Evolutionary conservation across 1,140 invertebrate genomes (phyloP), one percentile per base, ranked within the genome.

Genomic region (Aphaenogaster floridana): DNA sequence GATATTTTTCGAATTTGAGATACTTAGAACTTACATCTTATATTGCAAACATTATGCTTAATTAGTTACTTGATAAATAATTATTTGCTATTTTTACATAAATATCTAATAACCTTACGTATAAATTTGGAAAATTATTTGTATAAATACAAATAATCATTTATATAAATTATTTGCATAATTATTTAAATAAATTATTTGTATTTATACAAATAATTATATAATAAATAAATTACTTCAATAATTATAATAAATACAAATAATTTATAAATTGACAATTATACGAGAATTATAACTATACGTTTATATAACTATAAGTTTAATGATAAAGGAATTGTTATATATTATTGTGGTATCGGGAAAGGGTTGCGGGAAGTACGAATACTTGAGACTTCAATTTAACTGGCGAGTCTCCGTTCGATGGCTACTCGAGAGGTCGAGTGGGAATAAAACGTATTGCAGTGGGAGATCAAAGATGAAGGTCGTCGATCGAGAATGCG

Each of bases 381-480:
- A 48, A 13, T 21, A 28, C 9, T 66, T 36, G 78, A 54, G 34
- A 68, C 57, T 36, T 74, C 50, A 63, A 89, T 86, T 89, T 74
- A 86, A 54, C 64, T 15, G 2, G 17, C 21, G 3, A 1, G 0
- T n/a, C 21, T 72, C 8, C 52, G 11, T 34, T 61, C 36, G 63
- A 61, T 72, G 68, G 57, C 34, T 63, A 50, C 28, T 81, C 21
- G 57, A 81, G 34, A 77, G 48, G 17, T 7, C 66, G 15, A 21
- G 76, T 57, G 57, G 28, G 48, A 81, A 89, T 64, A 81, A 86
- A 89, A 90, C 66, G 68, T 86, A 86, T 81, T 69, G 88, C 39
- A 21, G 50, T 15, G 11, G 63, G 61, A 89, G 87, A 90, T 89
- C 88, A 90, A 90, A 89, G 88, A 72, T 72, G 64, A 68, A 68